phyloP scores from a whole-genome alignment of 2,113 vertebrate genomes.

The Corvus moneduloides region DNA sequence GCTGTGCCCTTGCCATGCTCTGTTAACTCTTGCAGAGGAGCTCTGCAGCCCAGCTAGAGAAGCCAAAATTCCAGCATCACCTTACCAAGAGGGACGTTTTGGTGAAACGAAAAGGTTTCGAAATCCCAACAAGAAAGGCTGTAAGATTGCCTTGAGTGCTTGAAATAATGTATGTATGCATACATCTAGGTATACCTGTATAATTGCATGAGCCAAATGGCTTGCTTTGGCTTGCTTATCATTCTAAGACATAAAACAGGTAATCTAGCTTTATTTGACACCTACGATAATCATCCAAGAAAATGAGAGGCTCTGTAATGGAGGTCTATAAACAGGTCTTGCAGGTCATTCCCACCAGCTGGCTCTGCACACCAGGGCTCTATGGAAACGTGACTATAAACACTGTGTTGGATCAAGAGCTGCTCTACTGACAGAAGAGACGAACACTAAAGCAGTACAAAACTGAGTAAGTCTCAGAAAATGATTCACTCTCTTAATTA shows the following conservation, averaged over 20 bases:
- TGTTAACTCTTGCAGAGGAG: neutral
- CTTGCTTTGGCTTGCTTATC: conserved; percentile 72
- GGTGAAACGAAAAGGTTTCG: neutral
- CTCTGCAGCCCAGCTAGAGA: neutral
- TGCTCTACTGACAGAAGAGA: conserved; percentile 50
- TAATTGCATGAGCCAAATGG: conserved; percentile 45
- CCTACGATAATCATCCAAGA: conserved; percentile 53
- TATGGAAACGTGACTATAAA: conserved; percentile 56
- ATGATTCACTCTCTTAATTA: conserved; percentile 65
- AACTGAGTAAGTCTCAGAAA: conserved; percentile 48
- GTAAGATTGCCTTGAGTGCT: conserved; percentile 48
- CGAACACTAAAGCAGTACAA: neutral
- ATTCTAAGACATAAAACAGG: conserved; percentile 54
- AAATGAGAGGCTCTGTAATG: conserved; percentile 53
- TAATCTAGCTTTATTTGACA: conserved; percentile 61
- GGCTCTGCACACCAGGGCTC: conserved; percentile 15
- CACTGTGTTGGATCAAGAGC: conserved; percentile 27
- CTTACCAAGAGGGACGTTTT: neutral
- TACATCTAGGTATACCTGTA: conserved; percentile 52
- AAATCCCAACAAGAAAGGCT: conserved; percentile 25
- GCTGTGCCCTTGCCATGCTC: neutral
- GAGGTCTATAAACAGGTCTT: conserved; percentile 66
- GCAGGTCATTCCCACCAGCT: conserved; percentile 46
- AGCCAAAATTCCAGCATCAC: neutral
- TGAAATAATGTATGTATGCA: conserved; percentile 49